phyloP scores from a whole-genome alignment of 2,113 vertebrate genomes.

The Myrmophylax atrothorax region DNA sequence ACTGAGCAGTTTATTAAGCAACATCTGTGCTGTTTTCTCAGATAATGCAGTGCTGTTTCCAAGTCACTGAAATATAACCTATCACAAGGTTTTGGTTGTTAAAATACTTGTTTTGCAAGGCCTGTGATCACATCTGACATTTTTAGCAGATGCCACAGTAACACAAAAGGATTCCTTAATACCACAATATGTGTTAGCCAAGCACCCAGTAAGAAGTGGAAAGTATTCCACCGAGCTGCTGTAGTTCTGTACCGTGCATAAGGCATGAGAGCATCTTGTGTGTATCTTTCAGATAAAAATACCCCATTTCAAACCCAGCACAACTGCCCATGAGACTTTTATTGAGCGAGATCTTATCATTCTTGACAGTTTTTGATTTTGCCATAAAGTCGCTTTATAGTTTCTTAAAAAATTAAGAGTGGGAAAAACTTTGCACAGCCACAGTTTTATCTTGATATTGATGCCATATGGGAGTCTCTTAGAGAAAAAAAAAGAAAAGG shows the following conservation, averaged over 20 bases:
- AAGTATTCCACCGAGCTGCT: neutral
- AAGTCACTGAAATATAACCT: constrained; percentile 78
- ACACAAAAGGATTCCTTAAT: constrained; percentile 59
- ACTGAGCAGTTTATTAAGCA: constrained; percentile 74
- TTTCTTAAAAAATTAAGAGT: neutral
- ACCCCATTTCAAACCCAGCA: neutral
- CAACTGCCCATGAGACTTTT: neutral
- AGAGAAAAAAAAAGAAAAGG: neutral
- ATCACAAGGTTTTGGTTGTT: constrained; percentile 73
- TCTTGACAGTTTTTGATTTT: neutral
- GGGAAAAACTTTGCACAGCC: neutral
- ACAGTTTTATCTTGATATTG: constrained; percentile 47
- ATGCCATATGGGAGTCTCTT: constrained; percentile 72
- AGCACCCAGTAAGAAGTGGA: neutral
- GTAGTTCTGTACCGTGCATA: neutral
- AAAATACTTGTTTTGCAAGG: constrained; percentile 71
- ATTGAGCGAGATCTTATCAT: neutral
- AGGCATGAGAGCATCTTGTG: neutral
- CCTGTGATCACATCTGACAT: constrained; percentile 67
- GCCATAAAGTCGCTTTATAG: neutral
- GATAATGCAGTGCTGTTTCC: constrained; percentile 73
- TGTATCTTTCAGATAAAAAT: constrained; percentile 13
- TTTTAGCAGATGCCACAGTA: constrained; percentile 65
- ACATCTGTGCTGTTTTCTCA: constrained; percentile 80
- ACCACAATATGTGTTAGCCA: neutral